Conservation (phyloP, 35 echinoderm and acorn worm genomes). For the Stichopus chloronotus region DNA sequence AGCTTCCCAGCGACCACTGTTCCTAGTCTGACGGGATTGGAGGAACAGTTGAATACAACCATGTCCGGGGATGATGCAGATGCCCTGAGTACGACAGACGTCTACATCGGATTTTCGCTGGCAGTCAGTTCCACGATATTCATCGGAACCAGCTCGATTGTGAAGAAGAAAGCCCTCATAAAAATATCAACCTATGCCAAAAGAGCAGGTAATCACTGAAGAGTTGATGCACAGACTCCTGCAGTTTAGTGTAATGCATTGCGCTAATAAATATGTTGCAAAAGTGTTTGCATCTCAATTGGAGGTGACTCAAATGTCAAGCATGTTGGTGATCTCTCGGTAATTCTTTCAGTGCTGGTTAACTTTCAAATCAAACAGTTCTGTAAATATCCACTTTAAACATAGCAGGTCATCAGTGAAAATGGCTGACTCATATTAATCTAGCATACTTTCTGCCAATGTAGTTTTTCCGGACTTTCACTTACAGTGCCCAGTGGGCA, state of each 20-base stretch:
- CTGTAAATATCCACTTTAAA: no score
- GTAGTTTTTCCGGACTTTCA: no score
- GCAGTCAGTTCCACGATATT: conserved; percentile 76
- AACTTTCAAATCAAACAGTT: no score
- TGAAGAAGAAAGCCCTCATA: conserved; percentile 84
- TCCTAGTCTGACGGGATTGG: background rate
- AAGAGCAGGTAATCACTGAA: conserved; percentile 67
- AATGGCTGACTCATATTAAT: no score
- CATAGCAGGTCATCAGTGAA: no score
- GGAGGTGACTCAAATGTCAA: background rate
- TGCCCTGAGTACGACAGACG: conserved; percentile 14
- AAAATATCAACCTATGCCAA: conserved; percentile 82
- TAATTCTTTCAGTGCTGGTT: background rate
- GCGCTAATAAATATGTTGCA: background rate
- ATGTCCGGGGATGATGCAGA: background rate
- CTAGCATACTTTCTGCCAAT: no score
- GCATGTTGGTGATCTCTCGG: background rate
- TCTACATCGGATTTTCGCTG: conserved; percentile 44
- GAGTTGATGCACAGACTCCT: background rate
- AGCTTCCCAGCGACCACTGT: background rate
- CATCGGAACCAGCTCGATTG: conserved; percentile 74
- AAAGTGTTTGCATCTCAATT: background rate
- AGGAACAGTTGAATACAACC: background rate
- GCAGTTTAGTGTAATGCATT: no score
- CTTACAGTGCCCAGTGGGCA: no score